Conservation (phyloP, 2,888 invertebrate species). For the Agrochola lychnidis region DNA sequence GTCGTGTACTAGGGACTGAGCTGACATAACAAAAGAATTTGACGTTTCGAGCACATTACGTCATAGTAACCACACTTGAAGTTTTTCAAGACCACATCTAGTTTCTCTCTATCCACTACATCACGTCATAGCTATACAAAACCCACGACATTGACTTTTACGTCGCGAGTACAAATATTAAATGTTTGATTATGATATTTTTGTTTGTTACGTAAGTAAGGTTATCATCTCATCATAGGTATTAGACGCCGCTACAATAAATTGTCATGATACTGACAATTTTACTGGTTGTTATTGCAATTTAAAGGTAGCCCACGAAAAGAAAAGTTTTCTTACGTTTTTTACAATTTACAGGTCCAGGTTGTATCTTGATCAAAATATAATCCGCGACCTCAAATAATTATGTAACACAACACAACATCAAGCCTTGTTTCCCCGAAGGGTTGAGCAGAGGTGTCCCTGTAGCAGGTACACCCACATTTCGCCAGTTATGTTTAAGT, state of each 20-base stretch:
- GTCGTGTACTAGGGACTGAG: neutral
- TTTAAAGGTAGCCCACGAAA: no score
- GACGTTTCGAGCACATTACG: neutral
- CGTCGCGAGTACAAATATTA: conserved; percentile 32
- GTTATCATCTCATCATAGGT: neutral
- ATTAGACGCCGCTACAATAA: neutral
- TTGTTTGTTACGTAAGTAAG: conserved; percentile 37
- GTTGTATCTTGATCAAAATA: no score
- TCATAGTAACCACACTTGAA: neutral
- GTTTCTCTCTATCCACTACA: neutral
- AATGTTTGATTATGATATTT: conserved; percentile 42
- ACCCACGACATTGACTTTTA: conserved; percentile 43
- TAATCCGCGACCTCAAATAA: no score
- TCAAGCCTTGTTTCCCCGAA: no score
- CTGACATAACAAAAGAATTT: neutral
- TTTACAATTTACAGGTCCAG: no score
- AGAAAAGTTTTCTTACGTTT: no score
- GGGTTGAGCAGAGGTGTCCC: no score
- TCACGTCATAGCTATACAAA: conserved; percentile 20
- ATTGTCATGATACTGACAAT: neutral
- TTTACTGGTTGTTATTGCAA: no score
- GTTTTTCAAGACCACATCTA: conserved; percentile 8
- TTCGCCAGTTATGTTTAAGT: no score
- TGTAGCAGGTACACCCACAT: no score
- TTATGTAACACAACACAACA: no score